Base-by-base conservation (phyloP, 2,888 invertebrate species). In the Calameuta filiformis region DNA sequence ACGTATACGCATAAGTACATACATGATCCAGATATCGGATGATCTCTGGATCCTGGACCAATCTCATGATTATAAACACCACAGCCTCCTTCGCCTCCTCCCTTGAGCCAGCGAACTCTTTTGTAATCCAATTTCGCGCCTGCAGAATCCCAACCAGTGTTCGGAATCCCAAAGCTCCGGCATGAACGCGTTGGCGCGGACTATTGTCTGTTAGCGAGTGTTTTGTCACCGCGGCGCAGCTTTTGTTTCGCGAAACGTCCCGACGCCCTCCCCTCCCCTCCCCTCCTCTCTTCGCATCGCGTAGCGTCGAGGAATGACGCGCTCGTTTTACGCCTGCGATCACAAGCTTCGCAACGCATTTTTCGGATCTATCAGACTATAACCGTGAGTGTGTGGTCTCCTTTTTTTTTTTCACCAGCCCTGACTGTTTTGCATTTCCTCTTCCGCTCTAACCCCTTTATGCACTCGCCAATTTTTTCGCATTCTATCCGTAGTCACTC, bases 361-460 rank as follows among this genome's bases (percentile, higher is more conserved):
- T 85, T 85, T 83, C 73, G 79, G 77, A 84, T 82, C 81, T 84
- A 84, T 85, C 83, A 80, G 82, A 82, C 84, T 84, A 83, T 82
- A 83, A 81, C 83, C 79, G 77, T 69, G 76, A 69, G 69, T 69
- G 69, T 4, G 69, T 4, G 69, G 12, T 0, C 15, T 69, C 11
- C 77, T 73, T 78, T 69, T 75, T n/a, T 69, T 78, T 73, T 78
- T 68, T 75, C 74, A 69, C 73, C 77, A 33, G 68, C 75, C 75
- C 75, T 75, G 69, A 40, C 77, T 68, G 75, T 6, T 40, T 40
- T 40, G 11, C 33, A 69, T 33, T 33, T 69, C 33, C 69, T 31
- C 69, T 15, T 33, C 12, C 69, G 69, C 69, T 33, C 30, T 69
- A 69, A 31, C 69, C 31, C 69, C 69, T 69, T 40, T 40, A 40